Evolutionary conservation across 2,113 vertebrate genomes (phyloP).

Genomic region (Crotalus viridis): DNA sequence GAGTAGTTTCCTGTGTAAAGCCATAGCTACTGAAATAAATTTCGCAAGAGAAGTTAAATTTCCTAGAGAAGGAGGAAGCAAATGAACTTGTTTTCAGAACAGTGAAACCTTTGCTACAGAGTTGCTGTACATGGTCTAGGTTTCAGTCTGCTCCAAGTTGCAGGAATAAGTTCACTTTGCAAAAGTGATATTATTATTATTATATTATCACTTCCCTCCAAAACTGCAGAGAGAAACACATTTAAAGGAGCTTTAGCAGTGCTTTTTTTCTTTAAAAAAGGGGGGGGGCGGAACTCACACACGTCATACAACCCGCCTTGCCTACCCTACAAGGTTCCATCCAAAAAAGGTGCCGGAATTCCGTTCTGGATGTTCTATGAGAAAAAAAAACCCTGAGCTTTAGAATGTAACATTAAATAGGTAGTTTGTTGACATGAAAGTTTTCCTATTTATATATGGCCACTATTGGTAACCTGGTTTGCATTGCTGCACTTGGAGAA

Average conservation of each 20-base stretch:
- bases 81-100: neutral
- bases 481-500: neutral
- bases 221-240: neutral
- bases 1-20: neutral
- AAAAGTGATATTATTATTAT: neutral
- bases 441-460: neutral
- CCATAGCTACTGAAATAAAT: neutral
- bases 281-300: too few species aligned
- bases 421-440: neutral
- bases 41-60: neutral
- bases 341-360: too few species aligned
- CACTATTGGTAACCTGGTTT: neutral
- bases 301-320: too few species aligned
- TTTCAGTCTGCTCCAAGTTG: neutral
- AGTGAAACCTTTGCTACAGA: neutral
- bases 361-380: too few species aligned
- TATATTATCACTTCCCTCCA: neutral
- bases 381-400: neutral
- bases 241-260: neutral
- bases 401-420: neutral
- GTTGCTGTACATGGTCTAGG: neutral
- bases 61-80: neutral
- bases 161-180: neutral
- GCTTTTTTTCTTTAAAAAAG: too few species aligned
- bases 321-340: too few species aligned